Percentiles rank a stretch among this genome's conserved stretches.
Evolutionary conservation across 2,797 vertebrate species (phyloP).

Genomic region (Notolabrus celidotus): DNA sequence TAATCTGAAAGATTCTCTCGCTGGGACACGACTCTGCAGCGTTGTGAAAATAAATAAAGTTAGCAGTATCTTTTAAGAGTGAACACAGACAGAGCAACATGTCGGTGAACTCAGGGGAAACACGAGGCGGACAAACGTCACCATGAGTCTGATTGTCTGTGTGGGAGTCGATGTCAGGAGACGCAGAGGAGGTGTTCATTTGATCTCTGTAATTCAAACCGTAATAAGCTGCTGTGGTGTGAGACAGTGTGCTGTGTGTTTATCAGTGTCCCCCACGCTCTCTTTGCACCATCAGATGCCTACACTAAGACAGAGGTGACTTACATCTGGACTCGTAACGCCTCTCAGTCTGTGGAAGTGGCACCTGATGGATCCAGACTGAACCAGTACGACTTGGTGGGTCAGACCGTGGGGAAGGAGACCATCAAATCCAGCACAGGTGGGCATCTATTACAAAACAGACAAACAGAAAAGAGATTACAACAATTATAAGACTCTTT

Average conservation of each 20-base stretch:
- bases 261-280: not conserved
- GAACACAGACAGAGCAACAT: too few relatives aligned
- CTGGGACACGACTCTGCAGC: too few relatives aligned
- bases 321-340: constrained; percentile 94
- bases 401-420: constrained; percentile 93
- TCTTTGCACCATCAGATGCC: constrained; percentile 85
- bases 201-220: constrained; percentile 5
- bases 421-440: constrained; percentile 96
- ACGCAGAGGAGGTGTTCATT: not conserved
- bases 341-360: constrained; percentile 93
- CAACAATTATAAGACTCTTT: too few relatives aligned
- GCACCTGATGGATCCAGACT: constrained; percentile 93
- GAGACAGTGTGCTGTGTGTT: not conserved
- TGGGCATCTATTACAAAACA: constrained; percentile 69
- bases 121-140: not conserved
- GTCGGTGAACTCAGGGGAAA: not conserved
- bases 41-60: too few relatives aligned
- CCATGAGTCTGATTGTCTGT: not conserved
- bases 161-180: constrained; percentile 1
- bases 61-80: too few relatives aligned
- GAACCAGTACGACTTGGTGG: constrained; percentile 95
- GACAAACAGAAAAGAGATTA: not conserved
- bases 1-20: too few relatives aligned
- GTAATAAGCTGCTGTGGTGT: not conserved
- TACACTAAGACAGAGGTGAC: constrained; percentile 96